Evolutionary conservation across 2,113 vertebrate genomes (phyloP).

Genomic region (Syngnathus typhle): DNA sequence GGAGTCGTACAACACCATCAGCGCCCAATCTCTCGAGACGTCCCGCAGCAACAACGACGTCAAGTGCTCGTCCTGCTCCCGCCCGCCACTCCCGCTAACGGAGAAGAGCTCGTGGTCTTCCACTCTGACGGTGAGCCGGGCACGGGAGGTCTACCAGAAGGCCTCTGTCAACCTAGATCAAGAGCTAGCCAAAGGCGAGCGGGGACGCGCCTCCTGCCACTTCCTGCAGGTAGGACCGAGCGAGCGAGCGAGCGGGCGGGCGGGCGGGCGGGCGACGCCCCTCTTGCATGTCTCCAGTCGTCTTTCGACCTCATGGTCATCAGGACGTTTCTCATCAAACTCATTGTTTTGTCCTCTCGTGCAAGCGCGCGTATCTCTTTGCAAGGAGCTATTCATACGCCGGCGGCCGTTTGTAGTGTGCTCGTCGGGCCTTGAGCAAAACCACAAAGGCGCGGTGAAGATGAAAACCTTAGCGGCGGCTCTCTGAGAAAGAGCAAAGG

Average conservation of each 20-base stretch:
- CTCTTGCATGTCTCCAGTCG: conserved; percentile 20
- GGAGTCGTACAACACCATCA: conserved; percentile 94
- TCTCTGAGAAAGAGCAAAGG: conserved; percentile 14
- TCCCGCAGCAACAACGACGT: conserved; percentile 88
- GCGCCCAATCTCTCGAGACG: conserved; percentile 86
- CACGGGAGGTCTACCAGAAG: conserved; percentile 93
- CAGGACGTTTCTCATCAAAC: background rate
- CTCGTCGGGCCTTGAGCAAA: too few relatives aligned
- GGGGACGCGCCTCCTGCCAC: conserved; percentile 92
- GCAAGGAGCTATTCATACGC: background rate
- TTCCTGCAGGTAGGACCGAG: conserved; percentile 86
- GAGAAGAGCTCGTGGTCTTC: conserved; percentile 94
- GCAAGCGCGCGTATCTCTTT: background rate
- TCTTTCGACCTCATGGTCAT: conserved; percentile 6
- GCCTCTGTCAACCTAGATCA: conserved; percentile 90
- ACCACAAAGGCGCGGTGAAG: conserved; percentile 9
- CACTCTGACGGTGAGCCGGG: conserved; percentile 92
- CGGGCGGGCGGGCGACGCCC: too few relatives aligned
- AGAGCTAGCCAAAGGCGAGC: conserved; percentile 91
- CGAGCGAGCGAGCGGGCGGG: too few relatives aligned
- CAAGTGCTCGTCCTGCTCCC: conserved; percentile 66
- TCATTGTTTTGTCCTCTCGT: conserved; percentile 15
- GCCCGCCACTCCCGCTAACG: conserved; percentile 42
- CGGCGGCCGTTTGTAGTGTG: too few relatives aligned
- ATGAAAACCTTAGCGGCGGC: conserved; percentile 41